Evolutionary conservation across 2,888 invertebrate genomes (phyloP).

Genomic region (Patella caerulea): DNA sequence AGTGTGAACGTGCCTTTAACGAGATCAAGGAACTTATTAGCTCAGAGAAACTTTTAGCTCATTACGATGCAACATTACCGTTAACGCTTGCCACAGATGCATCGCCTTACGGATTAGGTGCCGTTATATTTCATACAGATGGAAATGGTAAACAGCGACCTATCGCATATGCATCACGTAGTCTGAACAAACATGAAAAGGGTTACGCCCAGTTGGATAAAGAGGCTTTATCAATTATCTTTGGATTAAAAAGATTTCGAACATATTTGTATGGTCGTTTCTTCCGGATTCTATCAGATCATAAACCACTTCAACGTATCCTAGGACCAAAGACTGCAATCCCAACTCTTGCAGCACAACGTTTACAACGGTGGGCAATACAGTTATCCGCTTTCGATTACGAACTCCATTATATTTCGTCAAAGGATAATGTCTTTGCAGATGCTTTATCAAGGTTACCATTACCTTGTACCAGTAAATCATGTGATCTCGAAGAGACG

Average conservation of each 20-base stretch:
- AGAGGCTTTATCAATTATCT: constrained; percentile 58
- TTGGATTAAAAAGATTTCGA: constrained; percentile 14
- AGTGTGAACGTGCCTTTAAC: constrained; percentile 17
- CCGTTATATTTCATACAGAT: constrained; percentile 25
- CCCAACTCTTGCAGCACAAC: constrained; percentile 12
- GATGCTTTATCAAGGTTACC: constrained; percentile 17
- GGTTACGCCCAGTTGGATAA: constrained; percentile 68
- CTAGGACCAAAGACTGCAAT: constrained; percentile 8
- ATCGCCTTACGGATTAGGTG: constrained; percentile 26
- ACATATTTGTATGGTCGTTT: constrained; percentile 55
- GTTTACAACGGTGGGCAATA: constrained; percentile 19
- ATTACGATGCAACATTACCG: constrained; percentile 17
- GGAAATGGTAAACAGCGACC: constrained; percentile 19
- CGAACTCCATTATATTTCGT: constrained; percentile 7
- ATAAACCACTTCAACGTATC: constrained; percentile 5
- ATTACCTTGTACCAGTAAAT: neutral
- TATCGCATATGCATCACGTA: constrained; percentile 21
- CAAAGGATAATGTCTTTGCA: constrained; percentile 5
- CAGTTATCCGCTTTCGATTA: constrained; percentile 16
- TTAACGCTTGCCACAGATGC: constrained; percentile 20
- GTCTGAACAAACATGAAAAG: constrained; percentile 21
- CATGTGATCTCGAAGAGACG: too few species aligned
- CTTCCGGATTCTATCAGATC: constrained; percentile 38
- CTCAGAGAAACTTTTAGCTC: constrained; percentile 18
- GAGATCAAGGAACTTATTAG: constrained; percentile 11